A percentile compares a stretch with the other conserved stretches of the same genome.
Conservation (phyloP, 1,140 invertebrate species). For the Glomeris maerens region DNA sequence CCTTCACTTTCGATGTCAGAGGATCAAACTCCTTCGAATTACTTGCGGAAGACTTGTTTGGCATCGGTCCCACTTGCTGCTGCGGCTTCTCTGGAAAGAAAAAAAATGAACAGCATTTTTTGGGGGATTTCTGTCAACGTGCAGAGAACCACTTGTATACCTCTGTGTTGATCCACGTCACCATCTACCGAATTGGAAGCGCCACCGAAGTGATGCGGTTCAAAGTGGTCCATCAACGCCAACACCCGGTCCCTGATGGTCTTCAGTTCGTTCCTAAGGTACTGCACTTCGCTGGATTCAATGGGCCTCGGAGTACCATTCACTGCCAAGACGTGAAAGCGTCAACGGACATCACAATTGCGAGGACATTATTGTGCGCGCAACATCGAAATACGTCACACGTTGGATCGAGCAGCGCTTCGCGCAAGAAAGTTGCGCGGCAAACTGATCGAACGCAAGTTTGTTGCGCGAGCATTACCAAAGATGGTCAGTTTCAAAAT, state of each 20-base stretch:
- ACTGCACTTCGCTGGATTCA: slow-evolving; percentile 30
- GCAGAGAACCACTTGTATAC: neutral
- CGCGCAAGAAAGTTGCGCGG: no score
- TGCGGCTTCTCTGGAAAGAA: neutral
- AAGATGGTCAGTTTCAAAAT: slow-evolving; percentile 51
- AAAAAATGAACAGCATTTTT: neutral
- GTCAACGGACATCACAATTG: no score
- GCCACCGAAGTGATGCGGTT: slow-evolving; percentile 16
- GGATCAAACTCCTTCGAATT: slow-evolving; percentile 21
- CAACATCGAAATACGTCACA: slow-evolving; percentile 5
- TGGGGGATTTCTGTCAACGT: neutral
- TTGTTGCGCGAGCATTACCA: no score
- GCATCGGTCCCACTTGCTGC: neutral
- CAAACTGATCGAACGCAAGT: no score
- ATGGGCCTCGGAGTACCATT: slow-evolving; percentile 25
- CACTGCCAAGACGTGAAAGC: slow-evolving; percentile 25
- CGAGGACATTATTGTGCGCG: slow-evolving; percentile 6
- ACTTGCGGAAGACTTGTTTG: slow-evolving; percentile 13
- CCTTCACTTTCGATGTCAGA: slow-evolving; percentile 3
- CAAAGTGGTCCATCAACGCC: slow-evolving; percentile 40
- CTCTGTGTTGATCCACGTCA: neutral
- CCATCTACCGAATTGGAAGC: neutral
- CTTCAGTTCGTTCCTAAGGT: slow-evolving; percentile 40
- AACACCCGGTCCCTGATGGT: slow-evolving; percentile 45
- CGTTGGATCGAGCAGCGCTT: neutral